Percentiles rank a stretch among this genome's conserved stretches.
Conservation (phyloP, 64 coral and sea anemone species). For the Montipora foliosa region DNA sequence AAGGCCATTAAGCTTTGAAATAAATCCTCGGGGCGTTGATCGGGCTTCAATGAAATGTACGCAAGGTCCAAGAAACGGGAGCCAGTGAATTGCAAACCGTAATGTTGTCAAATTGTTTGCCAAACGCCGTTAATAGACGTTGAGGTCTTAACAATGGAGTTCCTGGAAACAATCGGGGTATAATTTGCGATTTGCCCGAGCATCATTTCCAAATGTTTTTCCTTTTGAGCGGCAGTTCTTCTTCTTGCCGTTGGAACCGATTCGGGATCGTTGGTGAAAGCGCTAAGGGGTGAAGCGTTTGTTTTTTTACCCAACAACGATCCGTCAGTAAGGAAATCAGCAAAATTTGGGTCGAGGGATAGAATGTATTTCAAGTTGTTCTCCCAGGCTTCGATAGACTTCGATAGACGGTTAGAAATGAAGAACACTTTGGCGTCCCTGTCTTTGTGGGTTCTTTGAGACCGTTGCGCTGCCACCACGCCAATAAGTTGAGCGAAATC, state of each 20-base stretch:
- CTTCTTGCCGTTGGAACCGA: neutral
- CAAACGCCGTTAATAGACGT: neutral
- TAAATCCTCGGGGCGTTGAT: neutral
- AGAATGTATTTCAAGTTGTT: neutral
- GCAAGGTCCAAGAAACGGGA: no score
- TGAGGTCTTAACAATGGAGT: neutral
- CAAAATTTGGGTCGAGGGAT: conserved; percentile 22
- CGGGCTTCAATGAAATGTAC: conserved; percentile 11
- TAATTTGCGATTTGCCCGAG: neutral
- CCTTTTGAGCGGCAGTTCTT: neutral
- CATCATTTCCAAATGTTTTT: neutral
- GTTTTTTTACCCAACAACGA: conserved; percentile 33
- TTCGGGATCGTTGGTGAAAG: neutral
- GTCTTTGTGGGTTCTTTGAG: no score
- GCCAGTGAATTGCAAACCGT: no score
- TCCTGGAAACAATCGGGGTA: neutral
- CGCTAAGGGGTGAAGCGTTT: neutral
- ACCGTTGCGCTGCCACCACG: no score
- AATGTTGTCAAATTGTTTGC: neutral
- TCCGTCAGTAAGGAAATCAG: conserved; percentile 7
- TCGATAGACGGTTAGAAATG: no score
- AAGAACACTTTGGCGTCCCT: no score
- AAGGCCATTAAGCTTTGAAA: conserved; percentile 20
- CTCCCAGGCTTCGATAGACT: neutral
- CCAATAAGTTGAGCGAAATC: no score